Base-by-base conservation (phyloP, 2,797 vertebrate genomes). In the Chlorospingus flavigularis region DNA sequence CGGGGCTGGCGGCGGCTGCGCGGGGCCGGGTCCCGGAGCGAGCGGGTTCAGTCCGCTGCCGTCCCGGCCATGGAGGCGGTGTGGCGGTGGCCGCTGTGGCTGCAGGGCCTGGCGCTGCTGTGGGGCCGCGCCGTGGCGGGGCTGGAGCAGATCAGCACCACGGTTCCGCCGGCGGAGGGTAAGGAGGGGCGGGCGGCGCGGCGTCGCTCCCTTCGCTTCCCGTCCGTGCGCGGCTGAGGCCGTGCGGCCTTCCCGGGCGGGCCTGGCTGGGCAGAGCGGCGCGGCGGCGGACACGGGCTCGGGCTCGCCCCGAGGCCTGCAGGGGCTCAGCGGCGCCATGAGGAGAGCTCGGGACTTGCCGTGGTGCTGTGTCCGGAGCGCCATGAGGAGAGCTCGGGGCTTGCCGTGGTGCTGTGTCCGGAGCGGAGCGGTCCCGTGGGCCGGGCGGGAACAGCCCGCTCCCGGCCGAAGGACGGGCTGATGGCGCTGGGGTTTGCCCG, bases 31-130 rank as follows among this genome's bases (percentile, higher is more conserved):
- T 9, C 7, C 2, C 2, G 43, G 3, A 1, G 48, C 4, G 13
- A 12, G 26, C 4, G 11, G 53, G 14, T 4, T 6, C 10, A 0
- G 5, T 2, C 2, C 11, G 33, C 7, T 3, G 23, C 25, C 1
- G 30, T 4, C 1, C 15, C 8, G 28, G 54, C 11, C 5, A 87
- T 90, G 78, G 78, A 2, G 60, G 40, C 7, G 35, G 28, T 2
- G 35, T 4, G 47, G 71, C 6, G 17, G 28, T 73, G 86, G 65
- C 5, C 17, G 25, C 45, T 91, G 31, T 91, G 81, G 57, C 39
- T 90, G 45, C 81, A 5, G 13, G 74, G 73, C 7, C 12, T 74
- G 62, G 75, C 19, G 55, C 48, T 95, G 39, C 8, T 86, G 16
- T 78, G 91, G 42, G 23, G 37, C 50, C 3, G 39, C 28, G 84